phyloP scores from a whole-genome alignment of 2,113 vertebrate species.

The Micromys minutus region DNA sequence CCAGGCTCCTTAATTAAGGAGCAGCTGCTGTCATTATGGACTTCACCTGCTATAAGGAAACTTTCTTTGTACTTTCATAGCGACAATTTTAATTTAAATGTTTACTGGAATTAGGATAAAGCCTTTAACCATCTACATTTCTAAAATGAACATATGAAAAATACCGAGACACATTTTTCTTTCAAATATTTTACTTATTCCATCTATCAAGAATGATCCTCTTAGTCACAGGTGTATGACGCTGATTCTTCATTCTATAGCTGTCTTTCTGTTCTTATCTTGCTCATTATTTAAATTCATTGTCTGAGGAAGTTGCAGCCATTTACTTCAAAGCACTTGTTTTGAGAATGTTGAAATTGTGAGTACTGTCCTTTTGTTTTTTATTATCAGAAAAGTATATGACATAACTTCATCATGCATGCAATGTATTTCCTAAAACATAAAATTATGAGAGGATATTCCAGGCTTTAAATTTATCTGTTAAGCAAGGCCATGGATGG shows the following conservation, averaged over 20 bases:
- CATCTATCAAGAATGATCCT: conserved; percentile 32
- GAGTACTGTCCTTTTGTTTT: conserved; percentile 11
- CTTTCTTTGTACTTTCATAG: background rate
- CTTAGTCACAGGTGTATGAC: conserved; percentile 10
- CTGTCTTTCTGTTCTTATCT: conserved; percentile 37
- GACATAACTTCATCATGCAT: background rate
- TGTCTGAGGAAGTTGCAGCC: background rate
- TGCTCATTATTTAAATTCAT: conserved; percentile 33
- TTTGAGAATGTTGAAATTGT: conserved; percentile 32
- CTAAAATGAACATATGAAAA: conserved; percentile 40
- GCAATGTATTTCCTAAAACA: conserved; percentile 35
- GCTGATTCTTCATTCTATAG: conserved; percentile 29
- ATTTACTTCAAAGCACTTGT: conserved; percentile 48
- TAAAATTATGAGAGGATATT: conserved; percentile 3
- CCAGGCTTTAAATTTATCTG: conserved; percentile 38
- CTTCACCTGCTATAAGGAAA: conserved; percentile 26
- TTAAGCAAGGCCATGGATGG: background rate
- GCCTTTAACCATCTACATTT: conserved; percentile 1
- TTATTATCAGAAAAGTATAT: conserved; percentile 32
- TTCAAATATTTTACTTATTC: conserved; percentile 47
- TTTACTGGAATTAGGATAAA: conserved; percentile 25
- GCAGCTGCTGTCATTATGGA: background rate
- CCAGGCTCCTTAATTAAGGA: background rate
- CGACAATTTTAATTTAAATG: conserved; percentile 29
- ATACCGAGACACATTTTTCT: background rate